Evolutionary conservation across 2,797 vertebrate genomes (phyloP).

Genomic region (Lacerta viridis): DNA sequence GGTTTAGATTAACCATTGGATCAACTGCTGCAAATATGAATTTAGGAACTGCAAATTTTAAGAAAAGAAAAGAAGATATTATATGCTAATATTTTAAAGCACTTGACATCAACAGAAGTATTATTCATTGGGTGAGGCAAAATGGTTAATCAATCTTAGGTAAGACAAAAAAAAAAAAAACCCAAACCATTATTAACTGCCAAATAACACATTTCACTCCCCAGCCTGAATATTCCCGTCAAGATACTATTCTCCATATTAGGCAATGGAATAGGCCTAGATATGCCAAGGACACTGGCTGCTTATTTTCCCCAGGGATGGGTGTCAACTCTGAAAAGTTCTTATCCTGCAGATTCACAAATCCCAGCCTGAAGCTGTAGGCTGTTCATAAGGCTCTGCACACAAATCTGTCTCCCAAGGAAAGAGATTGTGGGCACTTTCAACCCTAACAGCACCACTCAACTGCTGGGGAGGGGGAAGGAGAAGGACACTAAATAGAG

Average conservation of each 20-base stretch:
- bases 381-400: not conserved
- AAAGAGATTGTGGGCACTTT: not conserved
- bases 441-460: not conserved
- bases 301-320: not conserved
- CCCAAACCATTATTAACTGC: not conserved
- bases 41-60: slow-evolving; percentile 81
- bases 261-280: not conserved
- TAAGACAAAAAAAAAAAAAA: not conserved
- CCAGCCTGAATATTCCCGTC: not conserved
- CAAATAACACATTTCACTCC: not conserved
- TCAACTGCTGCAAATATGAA: slow-evolving; percentile 89
- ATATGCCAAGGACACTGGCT: not conserved
- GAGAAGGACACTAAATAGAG: not conserved
- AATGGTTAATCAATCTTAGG: not conserved
- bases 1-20: slow-evolving; percentile 71
- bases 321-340: not conserved
- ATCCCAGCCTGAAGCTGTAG: not conserved
- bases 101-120: not conserved
- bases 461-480: not conserved
- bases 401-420: not conserved
- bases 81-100: not conserved
- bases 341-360: not conserved
- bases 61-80: slow-evolving; percentile 45
- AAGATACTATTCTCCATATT: not conserved
- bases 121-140: not conserved